Base-by-base conservation (phyloP, 1,140 invertebrate genomes). In the Bombus polaris region DNA sequence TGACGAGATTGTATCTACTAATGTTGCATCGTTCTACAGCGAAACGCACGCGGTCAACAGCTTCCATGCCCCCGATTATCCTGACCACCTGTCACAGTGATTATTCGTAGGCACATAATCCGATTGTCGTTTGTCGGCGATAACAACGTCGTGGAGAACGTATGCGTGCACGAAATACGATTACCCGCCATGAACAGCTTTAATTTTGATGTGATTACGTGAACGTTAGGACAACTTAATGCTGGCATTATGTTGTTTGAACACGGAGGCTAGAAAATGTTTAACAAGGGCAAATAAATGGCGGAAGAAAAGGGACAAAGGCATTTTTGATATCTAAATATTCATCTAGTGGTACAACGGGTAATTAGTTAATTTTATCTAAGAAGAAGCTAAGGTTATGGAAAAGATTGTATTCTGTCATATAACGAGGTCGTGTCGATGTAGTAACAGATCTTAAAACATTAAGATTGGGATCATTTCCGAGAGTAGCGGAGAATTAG, bases 71-170 rank as follows among this genome's bases (percentile, higher is more conserved):
- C 74, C 79, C 79, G 83, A 90, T 90, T 90, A 90, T 88, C 80
- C 86, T 88, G 83, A 62, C 83, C 89, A 90, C 79, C 86, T 90
- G 89, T 90, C 88, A 90, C 76, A 83, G 80, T 84, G 88, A 90
- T 88, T 90, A 88, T 81, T 90, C 88, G 74, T 90, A 89, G 88
- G 78, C 82, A 78, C 78, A 90, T 90, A 90, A 90, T 90, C 89
- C 86, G 89, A 90, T 90, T 86, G 88, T 66, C 86, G 83, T 88
- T 90, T 90, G 88, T 77, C 88, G 88, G 73, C 88, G 89, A 90
- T 87, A 90, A 74, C 86, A 71, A 85, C 83, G 88, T 83, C 88
- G 81, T 65, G 80, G 78, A 76, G 86, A 90, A 88, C 85, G 88
- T 89, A 84, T 79, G 88, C 86, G 53, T 80, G 73, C 57, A 66